Conservation (phyloP, 2,113 vertebrate genomes). For the Tylochromis polylepis region DNA sequence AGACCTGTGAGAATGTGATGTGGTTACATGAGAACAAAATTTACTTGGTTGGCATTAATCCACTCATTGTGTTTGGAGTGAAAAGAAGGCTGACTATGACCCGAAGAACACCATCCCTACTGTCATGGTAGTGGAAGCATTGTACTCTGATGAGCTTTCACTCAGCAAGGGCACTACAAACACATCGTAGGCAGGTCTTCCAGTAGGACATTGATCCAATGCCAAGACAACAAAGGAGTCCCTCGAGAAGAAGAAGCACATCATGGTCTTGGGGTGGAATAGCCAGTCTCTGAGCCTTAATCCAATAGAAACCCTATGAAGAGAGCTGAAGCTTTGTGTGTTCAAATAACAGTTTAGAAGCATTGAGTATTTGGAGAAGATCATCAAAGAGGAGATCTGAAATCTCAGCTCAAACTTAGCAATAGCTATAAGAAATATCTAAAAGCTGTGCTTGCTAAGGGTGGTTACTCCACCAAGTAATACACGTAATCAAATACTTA, state of each 20-base stretch:
- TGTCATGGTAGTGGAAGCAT: neutral
- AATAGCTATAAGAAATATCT: neutral
- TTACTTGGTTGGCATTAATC: neutral
- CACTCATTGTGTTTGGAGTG: neutral
- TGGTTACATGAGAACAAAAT: neutral
- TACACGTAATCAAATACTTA: neutral
- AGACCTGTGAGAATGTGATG: neutral
- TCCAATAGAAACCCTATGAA: no score
- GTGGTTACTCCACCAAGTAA: neutral
- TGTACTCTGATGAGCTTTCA: neutral
- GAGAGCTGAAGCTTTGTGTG: no score
- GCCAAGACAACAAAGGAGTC: neutral
- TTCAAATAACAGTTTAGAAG: no score
- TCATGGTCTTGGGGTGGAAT: neutral
- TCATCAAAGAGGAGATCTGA: neutral
- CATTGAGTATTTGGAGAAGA: neutral
- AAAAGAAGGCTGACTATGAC: neutral
- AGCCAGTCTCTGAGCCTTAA: neutral
- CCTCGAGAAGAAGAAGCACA: neutral
- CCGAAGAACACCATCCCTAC: neutral
- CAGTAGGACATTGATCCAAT: neutral
- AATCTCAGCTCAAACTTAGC: neutral
- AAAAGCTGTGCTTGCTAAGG: neutral
- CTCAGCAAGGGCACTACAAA: neutral
- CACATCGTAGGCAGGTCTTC: neutral